Conservation (phyloP, 2,888 invertebrate species). For the Coelogynopora nodosa region DNA sequence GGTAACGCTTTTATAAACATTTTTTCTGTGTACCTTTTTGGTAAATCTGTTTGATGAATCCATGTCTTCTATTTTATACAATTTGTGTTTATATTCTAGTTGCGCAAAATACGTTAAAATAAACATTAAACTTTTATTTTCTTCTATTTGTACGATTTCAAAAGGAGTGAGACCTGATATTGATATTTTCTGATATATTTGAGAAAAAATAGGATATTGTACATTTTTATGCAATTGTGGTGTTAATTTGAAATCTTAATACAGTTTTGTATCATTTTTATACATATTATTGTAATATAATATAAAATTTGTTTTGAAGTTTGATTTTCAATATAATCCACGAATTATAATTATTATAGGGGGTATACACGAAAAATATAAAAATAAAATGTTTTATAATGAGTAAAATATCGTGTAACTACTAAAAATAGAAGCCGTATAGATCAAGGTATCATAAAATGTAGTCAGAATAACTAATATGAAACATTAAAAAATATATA, state of each 20-base stretch:
- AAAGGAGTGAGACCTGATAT: constrained; percentile 28
- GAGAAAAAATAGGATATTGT: constrained; percentile 3
- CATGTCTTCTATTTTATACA: constrained; percentile 19
- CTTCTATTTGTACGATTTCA: constrained; percentile 31
- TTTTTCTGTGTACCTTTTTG: constrained; percentile 23
- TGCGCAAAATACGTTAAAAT: constrained; percentile 2
- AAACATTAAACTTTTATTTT: constrained; percentile 17
- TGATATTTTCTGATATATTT: constrained; percentile 21
- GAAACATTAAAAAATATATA: not conserved
- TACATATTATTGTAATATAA: constrained; percentile 22
- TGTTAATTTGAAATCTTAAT: constrained; percentile 18
- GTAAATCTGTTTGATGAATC: constrained; percentile 18
- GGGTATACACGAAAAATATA: constrained; percentile 22
- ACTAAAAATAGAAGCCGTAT: not conserved
- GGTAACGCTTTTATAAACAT: constrained; percentile 17
- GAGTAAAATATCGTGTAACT: not conserved
- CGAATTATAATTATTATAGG: constrained; percentile 11
- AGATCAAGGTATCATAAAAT: not conserved
- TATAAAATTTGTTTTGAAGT: constrained; percentile 22
- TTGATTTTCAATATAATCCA: constrained; percentile 10
- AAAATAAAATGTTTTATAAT: not conserved
- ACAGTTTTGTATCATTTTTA: constrained; percentile 1
- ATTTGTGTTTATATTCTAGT: constrained; percentile 7
- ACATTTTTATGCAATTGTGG: constrained; percentile 1
- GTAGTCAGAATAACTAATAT: not conserved